Base-by-base conservation (phyloP, 2,888 invertebrate genomes). In the Tetragonula carbonaria region DNA sequence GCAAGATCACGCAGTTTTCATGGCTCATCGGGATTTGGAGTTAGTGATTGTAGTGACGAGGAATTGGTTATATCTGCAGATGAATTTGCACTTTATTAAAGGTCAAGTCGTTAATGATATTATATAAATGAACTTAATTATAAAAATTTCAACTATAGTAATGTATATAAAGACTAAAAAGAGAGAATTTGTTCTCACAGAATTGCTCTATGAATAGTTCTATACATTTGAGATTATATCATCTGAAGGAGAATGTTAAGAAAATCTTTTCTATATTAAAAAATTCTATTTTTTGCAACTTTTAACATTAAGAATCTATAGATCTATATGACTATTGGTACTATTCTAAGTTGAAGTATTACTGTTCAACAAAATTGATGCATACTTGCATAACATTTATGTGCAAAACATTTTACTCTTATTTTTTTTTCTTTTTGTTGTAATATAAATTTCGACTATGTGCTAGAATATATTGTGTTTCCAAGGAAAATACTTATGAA, bases 1-100 rank as follows among this genome's bases (percentile, higher is more conserved):
- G 95, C 96, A 84, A 95, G 96, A 90, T 96, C 96, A 89, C 96
- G 96, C 93, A 96, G 96, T 86, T 96, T 96, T 94, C 96, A 96
- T 94, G 96, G 96, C 70, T 96, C 95, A 57, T 95, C 95, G 90
- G 92, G 95, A 87, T 92, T 94, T 82, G 95, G 95, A 23, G 92
- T 95, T 50, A 94, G 93, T 78, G 93, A 93, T 74, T 93, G 92
- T 91, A 93, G 93, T 74, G 93, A 93, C 62, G 93, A 93, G 70
- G 93, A 93, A 77, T 85, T 92, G 45, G 88, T 91, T 73, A 91
- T 91, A 73, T 93, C 93, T 14, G 93, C 93, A 28, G 93, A 93
- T 68, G 93, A 93, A 80, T 86, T 90, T 18, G 86, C 91, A 23
- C 84, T 91, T 71, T 93, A 92, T 80, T 93, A 85, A 74, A 84